Percentiles rank a stretch among this genome's conserved stretches.
phyloP scores from a whole-genome alignment of 2,888 invertebrate species.

The Caenorhabditis sp. region DNA sequence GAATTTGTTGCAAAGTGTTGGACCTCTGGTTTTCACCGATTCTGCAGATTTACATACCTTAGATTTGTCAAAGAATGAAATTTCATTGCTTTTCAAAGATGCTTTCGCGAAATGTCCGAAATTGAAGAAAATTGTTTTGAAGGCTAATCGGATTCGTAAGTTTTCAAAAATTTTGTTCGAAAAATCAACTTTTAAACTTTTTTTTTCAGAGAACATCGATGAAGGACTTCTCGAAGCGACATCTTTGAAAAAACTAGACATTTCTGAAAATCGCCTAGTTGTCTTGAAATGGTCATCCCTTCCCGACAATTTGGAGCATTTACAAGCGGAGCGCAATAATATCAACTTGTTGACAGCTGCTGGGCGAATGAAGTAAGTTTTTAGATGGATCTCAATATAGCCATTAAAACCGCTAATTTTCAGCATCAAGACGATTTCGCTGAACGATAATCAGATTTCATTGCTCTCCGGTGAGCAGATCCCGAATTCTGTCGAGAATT shows the following conservation, averaged over 20 bases:
- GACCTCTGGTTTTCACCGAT: constrained; percentile 63
- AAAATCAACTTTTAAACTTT: background rate
- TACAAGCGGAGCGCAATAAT: constrained; percentile 49
- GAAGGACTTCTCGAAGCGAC: constrained; percentile 40
- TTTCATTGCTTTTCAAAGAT: constrained; percentile 56
- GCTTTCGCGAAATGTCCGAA: constrained; percentile 62
- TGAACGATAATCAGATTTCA: constrained; percentile 52
- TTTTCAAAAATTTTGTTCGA: constrained; percentile 65
- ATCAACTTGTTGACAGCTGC: constrained; percentile 49
- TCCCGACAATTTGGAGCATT: constrained; percentile 45
- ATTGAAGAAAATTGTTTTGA: constrained; percentile 55
- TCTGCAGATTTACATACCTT: constrained; percentile 54
- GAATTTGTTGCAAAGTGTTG: constrained; percentile 55
- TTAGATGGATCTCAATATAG: background rate
- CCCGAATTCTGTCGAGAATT: constrained; percentile 43
- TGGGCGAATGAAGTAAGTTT: constrained; percentile 4
- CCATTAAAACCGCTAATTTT: too few relatives aligned
- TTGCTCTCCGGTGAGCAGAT: constrained; percentile 55
- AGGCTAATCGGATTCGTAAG: constrained; percentile 53
- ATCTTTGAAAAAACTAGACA: constrained; percentile 36
- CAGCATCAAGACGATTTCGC: constrained; percentile 31
- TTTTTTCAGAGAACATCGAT: constrained; percentile 37
- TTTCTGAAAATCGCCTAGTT: constrained; percentile 45
- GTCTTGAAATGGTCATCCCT: constrained; percentile 47
- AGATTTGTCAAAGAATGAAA: constrained; percentile 55